A percentile compares a stretch with the other conserved stretches of the same genome.
Conservation (phyloP, 2,113 vertebrate genomes). For the Stigmatopora nigra region DNA sequence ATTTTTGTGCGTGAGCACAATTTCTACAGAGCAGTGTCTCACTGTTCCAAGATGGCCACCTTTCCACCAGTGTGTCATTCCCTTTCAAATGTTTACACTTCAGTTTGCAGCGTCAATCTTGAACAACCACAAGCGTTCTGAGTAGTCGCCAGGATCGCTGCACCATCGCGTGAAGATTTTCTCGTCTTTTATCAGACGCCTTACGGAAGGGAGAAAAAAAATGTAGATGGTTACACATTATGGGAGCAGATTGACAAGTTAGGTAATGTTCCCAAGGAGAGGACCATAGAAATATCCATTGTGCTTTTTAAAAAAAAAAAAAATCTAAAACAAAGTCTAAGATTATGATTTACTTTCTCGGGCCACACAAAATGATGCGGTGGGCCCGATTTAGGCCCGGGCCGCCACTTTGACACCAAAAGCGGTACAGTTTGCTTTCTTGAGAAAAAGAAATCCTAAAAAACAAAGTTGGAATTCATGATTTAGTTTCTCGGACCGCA, state of each 20-base stretch:
- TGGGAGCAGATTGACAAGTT: not conserved
- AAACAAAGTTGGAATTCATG: no score
- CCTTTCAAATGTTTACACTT: constrained; percentile 10
- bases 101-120: constrained; percentile 27
- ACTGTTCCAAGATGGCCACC: not conserved
- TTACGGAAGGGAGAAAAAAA: constrained; percentile 34
- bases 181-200: constrained; percentile 20
- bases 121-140: constrained; percentile 26
- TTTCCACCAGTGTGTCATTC: constrained; percentile 8
- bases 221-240: not conserved
- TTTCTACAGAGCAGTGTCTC: constrained; percentile 5
- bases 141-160: constrained; percentile 25
- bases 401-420: no score
- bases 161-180: constrained; percentile 6
- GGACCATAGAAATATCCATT: no score
- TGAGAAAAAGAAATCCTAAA: no score
- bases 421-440: no score
- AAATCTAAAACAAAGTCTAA: no score
- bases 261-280: not conserved
- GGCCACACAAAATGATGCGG: no score
- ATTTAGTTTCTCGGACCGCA: no score
- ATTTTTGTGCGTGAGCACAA: not conserved
- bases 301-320: no score
- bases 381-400: no score
- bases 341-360: no score